Evolutionary conservation across 2,797 vertebrate genomes (phyloP).

Genomic region (Erethizon dorsatum): DNA sequence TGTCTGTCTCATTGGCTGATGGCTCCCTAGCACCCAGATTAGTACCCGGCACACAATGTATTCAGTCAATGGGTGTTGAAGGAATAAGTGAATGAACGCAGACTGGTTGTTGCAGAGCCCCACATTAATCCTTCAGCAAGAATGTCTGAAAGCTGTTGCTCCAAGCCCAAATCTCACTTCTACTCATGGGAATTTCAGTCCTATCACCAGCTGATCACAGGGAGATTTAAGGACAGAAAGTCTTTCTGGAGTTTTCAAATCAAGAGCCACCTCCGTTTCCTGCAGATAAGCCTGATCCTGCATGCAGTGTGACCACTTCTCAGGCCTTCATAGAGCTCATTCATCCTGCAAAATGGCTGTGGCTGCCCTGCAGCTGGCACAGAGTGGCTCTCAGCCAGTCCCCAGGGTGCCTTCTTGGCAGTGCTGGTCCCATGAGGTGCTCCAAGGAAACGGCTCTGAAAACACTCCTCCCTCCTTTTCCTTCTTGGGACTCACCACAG

Average conservation of each 20-base stretch:
- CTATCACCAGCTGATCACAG: neutral
- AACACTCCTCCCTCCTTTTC: neutral
- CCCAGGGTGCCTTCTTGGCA: neutral
- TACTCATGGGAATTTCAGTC: neutral
- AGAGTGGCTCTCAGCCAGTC: neutral
- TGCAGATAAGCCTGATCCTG: neutral
- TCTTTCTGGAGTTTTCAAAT: neutral
- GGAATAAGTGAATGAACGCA: neutral
- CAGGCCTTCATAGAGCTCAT: neutral
- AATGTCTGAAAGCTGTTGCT: neutral
- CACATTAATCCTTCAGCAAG: neutral
- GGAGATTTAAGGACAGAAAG: neutral
- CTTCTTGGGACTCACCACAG: neutral
- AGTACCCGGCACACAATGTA: neutral
- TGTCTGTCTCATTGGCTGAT: neutral
- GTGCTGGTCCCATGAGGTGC: neutral
- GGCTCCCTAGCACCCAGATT: neutral
- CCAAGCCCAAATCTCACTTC: neutral
- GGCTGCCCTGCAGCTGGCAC: neutral
- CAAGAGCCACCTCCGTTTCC: neutral
- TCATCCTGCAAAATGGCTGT: neutral
- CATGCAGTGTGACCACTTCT: neutral
- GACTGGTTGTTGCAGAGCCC: neutral
- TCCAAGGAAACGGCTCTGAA: conserved; percentile 43
- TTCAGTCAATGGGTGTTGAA: neutral